phyloP scores from a whole-genome alignment of 2,888 invertebrate genomes.

The Morpho achilles region DNA sequence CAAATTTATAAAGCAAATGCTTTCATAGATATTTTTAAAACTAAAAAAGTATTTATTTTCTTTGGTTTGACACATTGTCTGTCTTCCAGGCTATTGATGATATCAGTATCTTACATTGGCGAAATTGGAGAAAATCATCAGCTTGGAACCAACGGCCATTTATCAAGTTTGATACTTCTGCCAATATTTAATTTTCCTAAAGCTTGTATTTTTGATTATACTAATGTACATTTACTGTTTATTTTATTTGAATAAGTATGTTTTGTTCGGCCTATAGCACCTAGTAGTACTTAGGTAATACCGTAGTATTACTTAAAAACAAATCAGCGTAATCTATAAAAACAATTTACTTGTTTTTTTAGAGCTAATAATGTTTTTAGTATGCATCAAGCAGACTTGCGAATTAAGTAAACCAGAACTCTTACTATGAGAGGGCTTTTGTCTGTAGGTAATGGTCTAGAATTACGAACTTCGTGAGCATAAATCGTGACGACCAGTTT shows the following conservation, averaged over 20 bases:
- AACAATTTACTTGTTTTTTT: no score
- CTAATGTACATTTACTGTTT: neutral
- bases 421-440: conserved; percentile 1
- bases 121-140: conserved; percentile 23
- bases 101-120: conserved; percentile 2
- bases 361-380: no score
- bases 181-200: conserved; percentile 2
- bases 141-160: conserved; percentile 16
- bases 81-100: conserved; percentile 11
- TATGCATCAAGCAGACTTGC: no score
- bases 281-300: neutral
- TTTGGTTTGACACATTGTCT: no score
- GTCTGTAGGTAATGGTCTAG: conserved; percentile 9
- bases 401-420: no score
- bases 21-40: no score
- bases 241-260: neutral
- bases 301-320: no score
- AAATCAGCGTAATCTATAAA: no score
- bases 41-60: neutral
- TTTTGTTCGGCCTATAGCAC: neutral
- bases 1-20: no score
- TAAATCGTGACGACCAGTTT: conserved; percentile 17
- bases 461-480: conserved; percentile 16
- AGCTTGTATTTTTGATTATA: neutral
- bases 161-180: conserved; percentile 18